phyloP scores from a whole-genome alignment of 2,888 invertebrate genomes.

The Andrena hattorfiana region DNA sequence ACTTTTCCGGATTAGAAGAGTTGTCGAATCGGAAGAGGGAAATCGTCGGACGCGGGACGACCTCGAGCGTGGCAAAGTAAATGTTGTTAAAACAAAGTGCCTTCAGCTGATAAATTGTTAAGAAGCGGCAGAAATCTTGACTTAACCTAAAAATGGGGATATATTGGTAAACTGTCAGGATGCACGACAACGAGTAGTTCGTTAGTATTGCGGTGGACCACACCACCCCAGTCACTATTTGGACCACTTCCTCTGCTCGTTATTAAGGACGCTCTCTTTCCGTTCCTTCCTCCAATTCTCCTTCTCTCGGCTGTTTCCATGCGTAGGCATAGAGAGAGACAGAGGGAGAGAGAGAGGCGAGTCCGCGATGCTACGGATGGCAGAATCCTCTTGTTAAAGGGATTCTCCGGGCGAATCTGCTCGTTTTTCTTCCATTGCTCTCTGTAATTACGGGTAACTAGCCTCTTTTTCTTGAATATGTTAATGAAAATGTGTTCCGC shows the following conservation, averaged over 20 bases:
- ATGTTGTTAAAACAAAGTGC: constrained; percentile 22
- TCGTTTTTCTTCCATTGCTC: constrained; percentile 68
- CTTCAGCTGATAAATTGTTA: background rate
- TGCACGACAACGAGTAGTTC: constrained; percentile 6
- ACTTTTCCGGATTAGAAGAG: constrained; percentile 56
- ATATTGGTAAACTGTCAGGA: background rate
- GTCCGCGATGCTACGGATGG: constrained; percentile 57
- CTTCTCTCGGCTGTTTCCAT: constrained; percentile 28
- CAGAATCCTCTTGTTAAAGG: constrained; percentile 63
- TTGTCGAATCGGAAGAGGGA: constrained; percentile 54
- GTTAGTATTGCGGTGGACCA: background rate
- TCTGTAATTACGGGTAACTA: constrained; percentile 62
- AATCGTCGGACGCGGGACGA: background rate
- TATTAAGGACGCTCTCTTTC: constrained; percentile 36
- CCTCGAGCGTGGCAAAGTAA: constrained; percentile 9
- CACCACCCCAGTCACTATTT: constrained; percentile 30
- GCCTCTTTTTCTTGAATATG: constrained; percentile 58
- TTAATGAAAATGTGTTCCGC: constrained; percentile 58
- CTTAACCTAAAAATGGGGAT: too few species aligned
- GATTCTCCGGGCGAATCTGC: constrained; percentile 62
- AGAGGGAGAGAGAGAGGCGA: background rate
- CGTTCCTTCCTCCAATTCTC: background rate
- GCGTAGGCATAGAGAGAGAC: background rate
- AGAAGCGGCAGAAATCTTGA: background rate
- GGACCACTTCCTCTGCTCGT: constrained; percentile 45